Conservation (phyloP, 2,797 vertebrate genomes). For the Cyclura pinguis region DNA sequence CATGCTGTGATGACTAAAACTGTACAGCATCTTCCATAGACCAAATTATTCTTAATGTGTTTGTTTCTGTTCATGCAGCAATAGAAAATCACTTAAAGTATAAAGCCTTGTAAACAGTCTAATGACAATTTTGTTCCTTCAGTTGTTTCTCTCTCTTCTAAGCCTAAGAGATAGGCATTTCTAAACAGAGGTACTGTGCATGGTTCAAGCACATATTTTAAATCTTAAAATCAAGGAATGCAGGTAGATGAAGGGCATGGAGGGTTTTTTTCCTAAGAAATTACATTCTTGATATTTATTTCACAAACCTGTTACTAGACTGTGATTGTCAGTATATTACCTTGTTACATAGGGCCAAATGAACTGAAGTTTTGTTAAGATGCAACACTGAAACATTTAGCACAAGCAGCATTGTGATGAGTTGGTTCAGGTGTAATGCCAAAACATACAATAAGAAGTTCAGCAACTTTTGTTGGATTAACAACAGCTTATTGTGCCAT, state of each 20-base stretch:
- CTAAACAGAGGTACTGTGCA: conserved; percentile 56
- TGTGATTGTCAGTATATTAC: conserved; percentile 83
- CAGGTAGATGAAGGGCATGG: conserved; percentile 60
- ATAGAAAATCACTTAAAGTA: conserved; percentile 73
- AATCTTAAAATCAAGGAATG: conserved; percentile 52
- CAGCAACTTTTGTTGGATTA: conserved; percentile 14
- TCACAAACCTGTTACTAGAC: conserved; percentile 77
- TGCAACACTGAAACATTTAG: conserved; percentile 70
- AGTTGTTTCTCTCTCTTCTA: conserved; percentile 44
- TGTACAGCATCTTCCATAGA: conserved; percentile 69
- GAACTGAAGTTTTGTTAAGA: conserved; percentile 66
- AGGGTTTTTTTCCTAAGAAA: conserved; percentile 69
- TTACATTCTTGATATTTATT: conserved; percentile 73
- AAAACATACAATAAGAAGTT: neutral
- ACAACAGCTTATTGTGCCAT: neutral
- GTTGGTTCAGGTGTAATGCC: neutral
- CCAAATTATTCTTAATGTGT: conserved; percentile 65
- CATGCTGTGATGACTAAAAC: conserved; percentile 66
- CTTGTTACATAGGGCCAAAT: conserved; percentile 72
- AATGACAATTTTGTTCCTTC: conserved; percentile 51
- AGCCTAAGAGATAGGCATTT: conserved; percentile 55
- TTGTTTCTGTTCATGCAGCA: conserved; percentile 71
- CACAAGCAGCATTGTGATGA: conserved; percentile 66
- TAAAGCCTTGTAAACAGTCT: conserved; percentile 69
- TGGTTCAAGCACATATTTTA: conserved; percentile 21